phyloP scores from a whole-genome alignment of 2,797 vertebrate genomes.

The Pelodytes ibericus region DNA sequence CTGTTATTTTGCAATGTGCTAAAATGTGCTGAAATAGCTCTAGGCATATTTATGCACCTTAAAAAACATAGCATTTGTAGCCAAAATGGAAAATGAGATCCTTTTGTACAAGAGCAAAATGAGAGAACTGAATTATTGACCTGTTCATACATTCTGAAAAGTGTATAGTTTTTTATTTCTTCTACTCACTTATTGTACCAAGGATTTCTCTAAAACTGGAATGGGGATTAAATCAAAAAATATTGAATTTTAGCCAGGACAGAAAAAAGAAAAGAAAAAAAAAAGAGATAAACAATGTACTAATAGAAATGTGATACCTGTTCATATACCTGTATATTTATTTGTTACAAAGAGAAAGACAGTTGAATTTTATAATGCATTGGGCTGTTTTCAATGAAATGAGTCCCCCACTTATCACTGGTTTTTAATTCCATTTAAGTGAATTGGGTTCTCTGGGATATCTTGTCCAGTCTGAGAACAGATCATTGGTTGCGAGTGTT shows the following conservation, averaged over 20 bases:
- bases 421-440: too few relatives aligned
- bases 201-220: slow-evolving; percentile 16
- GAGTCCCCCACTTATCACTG: too few relatives aligned
- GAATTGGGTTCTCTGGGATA: too few relatives aligned
- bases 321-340: too few relatives aligned
- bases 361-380: too few relatives aligned
- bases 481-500: too few relatives aligned
- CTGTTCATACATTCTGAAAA: slow-evolving; percentile 19
- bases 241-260: slow-evolving; percentile 25
- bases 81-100: slow-evolving; percentile 10
- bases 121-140: slow-evolving; percentile 23
- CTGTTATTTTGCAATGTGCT: slow-evolving; percentile 1
- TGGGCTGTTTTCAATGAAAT: too few relatives aligned
- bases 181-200: not conserved
- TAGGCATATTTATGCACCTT: not conserved
- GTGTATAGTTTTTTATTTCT: too few relatives aligned
- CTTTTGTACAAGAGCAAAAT: slow-evolving; percentile 9
- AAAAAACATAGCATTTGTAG: not conserved
- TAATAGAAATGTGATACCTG: slow-evolving; percentile 4
- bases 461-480: too few relatives aligned
- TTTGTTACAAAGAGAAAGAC: too few relatives aligned
- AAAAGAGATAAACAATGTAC: slow-evolving; percentile 3
- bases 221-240: slow-evolving; percentile 28
- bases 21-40: slow-evolving; percentile 12
- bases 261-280: slow-evolving; percentile 14